These are phyloP conservation scores for Spicauda simplicius DNA, from an alignment of 2,888 invertebrate species.

Conservation along the genomic window DNA sequence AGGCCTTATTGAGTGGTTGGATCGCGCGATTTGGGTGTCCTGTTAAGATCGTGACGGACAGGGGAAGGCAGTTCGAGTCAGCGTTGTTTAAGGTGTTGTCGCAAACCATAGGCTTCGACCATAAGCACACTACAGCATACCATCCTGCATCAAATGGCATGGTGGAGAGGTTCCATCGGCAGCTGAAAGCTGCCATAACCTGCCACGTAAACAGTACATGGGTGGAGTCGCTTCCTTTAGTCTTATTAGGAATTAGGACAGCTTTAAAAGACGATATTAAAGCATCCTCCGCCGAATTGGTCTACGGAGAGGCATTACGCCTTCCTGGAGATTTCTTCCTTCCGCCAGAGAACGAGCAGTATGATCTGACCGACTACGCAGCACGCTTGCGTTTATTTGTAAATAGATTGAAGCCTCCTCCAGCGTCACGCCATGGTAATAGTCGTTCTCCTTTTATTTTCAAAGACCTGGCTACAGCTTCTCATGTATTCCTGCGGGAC, in stretches of 20 bases:
- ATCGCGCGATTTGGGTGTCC: conserved; percentile 21
- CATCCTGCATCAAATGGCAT: conserved; percentile 20
- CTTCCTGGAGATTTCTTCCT: conserved; percentile 8
- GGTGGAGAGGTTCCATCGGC: conserved; percentile 10
- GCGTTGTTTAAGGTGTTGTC: background rate
- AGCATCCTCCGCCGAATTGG: background rate
- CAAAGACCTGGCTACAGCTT: too few relatives aligned
- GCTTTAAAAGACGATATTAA: too few relatives aligned
- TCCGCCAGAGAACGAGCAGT: background rate
- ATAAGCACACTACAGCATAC: conserved; percentile 8
- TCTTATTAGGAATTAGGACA: too few relatives aligned
- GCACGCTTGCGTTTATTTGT: background rate
- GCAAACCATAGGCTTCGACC: background rate
- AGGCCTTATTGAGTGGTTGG: conserved; percentile 15
- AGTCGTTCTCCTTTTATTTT: too few relatives aligned
- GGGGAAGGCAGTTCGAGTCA: conserved; percentile 6
- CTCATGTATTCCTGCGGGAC: too few relatives aligned
- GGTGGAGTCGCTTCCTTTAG: too few relatives aligned
- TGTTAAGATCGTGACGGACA: background rate
- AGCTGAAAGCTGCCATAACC: too few relatives aligned
- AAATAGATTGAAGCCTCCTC: background rate
- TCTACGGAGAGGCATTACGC: background rate
- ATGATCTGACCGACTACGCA: background rate
- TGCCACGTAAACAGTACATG: too few relatives aligned
- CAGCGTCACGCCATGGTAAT: background rate